A percentile compares a stretch with the other conserved stretches of the same genome.
phyloP scores from a whole-genome alignment of 2,797 vertebrate genomes.

The Graptemys geographica region DNA sequence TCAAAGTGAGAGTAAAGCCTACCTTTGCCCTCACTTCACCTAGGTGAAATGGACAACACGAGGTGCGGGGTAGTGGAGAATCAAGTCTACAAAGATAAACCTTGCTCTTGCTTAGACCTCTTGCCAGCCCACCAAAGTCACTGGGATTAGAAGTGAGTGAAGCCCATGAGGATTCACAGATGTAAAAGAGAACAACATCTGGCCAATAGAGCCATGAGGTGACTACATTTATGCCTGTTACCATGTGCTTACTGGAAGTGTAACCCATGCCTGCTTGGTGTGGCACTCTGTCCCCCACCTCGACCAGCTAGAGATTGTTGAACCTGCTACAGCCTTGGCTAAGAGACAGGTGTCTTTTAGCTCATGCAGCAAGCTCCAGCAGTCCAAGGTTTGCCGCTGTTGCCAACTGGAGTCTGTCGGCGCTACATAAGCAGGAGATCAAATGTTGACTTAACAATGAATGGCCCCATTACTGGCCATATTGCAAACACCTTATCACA shows the following conservation, averaged over 20 bases:
- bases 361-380: neutral
- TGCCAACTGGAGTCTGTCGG: neutral
- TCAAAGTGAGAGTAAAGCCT: neutral
- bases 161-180: neutral
- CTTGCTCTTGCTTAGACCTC: neutral
- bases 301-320: neutral
- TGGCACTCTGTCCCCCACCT: neutral
- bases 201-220: neutral
- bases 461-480: neutral
- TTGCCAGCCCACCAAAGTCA: neutral
- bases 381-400: neutral
- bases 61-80: neutral
- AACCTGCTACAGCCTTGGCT: neutral
- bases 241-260: neutral
- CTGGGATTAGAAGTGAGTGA: neutral
- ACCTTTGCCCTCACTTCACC: neutral
- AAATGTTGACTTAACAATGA: neutral
- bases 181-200: neutral
- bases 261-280: neutral
- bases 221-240: neutral
- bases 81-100: accelerated
- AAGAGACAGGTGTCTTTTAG: neutral
- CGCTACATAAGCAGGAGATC: neutral
- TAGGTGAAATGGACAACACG: neutral
- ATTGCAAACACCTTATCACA: neutral